Evolutionary conservation across 2,888 invertebrate species (phyloP).

Genomic region (Hydropsyche betteni): DNA sequence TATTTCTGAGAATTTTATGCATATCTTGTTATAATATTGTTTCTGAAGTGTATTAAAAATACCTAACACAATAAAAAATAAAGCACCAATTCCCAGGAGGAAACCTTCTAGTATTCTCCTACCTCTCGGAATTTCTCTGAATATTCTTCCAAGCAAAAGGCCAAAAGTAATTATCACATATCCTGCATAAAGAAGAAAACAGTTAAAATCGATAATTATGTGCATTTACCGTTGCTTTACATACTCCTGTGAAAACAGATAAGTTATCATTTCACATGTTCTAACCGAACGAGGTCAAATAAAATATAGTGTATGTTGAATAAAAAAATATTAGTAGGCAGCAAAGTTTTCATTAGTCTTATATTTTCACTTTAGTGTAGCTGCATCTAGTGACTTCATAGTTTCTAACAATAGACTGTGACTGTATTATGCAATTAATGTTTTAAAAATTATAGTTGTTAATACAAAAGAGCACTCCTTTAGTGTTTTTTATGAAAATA

Average conservation of each 20-base stretch:
- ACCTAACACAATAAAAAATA: slow-evolving; percentile 75
- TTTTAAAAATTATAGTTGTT: neutral
- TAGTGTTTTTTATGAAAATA: too few species aligned
- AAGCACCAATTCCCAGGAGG: slow-evolving; percentile 74
- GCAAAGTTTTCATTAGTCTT: too few species aligned
- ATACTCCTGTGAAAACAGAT: too few species aligned
- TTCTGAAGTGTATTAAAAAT: slow-evolving; percentile 52
- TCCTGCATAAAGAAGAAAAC: slow-evolving; percentile 58
- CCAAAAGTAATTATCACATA: slow-evolving; percentile 77
- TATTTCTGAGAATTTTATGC: slow-evolving; percentile 6
- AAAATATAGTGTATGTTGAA: too few species aligned
- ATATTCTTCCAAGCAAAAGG: slow-evolving; percentile 71
- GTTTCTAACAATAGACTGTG: slow-evolving; percentile 11
- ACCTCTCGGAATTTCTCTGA: slow-evolving; percentile 72
- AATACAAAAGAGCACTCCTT: too few species aligned
- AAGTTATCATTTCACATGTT: too few species aligned
- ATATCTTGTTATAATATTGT: neutral
- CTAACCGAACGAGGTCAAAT: too few species aligned
- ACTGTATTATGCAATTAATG: neutral
- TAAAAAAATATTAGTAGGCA: too few species aligned
- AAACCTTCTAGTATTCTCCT: slow-evolving; percentile 73
- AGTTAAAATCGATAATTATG: neutral
- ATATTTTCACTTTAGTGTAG: neutral
- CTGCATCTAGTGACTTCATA: slow-evolving; percentile 8
- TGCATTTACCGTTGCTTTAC: neutral